phyloP scores from a whole-genome alignment of 2,797 vertebrate species.

The Takifugu ocellatus region DNA sequence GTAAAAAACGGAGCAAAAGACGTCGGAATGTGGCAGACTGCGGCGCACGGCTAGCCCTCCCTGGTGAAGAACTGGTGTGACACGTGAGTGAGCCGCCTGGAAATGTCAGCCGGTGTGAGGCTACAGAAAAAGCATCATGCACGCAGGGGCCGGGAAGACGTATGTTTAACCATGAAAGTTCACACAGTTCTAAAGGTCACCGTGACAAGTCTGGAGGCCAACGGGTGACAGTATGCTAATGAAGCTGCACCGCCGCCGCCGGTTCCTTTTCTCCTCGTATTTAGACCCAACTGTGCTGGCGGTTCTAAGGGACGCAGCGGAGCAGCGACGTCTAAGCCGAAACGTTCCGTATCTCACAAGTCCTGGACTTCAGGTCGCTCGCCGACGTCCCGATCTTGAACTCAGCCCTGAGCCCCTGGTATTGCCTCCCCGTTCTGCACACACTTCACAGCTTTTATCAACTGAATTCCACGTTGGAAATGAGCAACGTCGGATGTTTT shows the following conservation, averaged over 20 bases:
- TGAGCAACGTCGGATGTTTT: neutral
- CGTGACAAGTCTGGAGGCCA: constrained; percentile 45
- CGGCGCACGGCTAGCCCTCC: constrained; percentile 1
- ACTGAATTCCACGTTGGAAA: too few species aligned
- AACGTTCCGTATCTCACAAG: too few species aligned
- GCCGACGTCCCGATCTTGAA: too few species aligned
- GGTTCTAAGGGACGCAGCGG: too few species aligned
- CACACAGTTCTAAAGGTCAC: constrained; percentile 68
- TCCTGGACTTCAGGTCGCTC: too few species aligned
- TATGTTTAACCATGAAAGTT: constrained; percentile 60
- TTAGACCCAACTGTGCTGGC: too few species aligned
- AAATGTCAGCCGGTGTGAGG: constrained; percentile 68
- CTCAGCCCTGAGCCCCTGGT: too few species aligned
- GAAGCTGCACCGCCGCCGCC: constrained; percentile 17
- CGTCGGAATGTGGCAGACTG: neutral
- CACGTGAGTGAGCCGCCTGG: constrained; percentile 46
- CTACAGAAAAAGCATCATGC: constrained; percentile 29
- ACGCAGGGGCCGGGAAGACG: constrained; percentile 28
- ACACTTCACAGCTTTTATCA: too few species aligned
- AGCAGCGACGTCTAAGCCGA: too few species aligned
- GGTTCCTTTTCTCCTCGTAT: too few species aligned
- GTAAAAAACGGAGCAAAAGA: neutral
- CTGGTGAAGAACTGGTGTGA: constrained; percentile 26
- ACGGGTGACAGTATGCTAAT: constrained; percentile 59
- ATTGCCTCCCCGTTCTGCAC: too few species aligned